A percentile compares a stretch with the other conserved stretches of the same genome.
phyloP scores from a whole-genome alignment of 2,888 invertebrate genomes.

The Capitulum mitella region DNA sequence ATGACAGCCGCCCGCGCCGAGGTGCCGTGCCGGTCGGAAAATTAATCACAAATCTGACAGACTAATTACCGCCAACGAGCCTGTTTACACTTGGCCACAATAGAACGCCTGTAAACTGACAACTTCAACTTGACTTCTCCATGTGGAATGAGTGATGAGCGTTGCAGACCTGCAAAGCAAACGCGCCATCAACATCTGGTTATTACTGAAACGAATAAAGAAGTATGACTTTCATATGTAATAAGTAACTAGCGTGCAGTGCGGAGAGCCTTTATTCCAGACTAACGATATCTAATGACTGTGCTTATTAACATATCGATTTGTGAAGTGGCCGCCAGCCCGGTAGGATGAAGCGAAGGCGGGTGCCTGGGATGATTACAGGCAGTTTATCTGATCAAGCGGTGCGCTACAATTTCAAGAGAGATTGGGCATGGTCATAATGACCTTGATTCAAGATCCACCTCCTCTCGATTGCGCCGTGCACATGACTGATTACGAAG shows the following conservation, averaged over 20 bases:
- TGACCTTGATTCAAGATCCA: neutral
- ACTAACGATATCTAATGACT: conserved; percentile 15
- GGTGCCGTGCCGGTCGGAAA: neutral
- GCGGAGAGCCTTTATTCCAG: neutral
- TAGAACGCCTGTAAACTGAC: neutral
- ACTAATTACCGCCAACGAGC: neutral
- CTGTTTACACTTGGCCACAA: conserved; percentile 13
- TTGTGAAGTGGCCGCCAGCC: neutral
- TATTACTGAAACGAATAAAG: conserved; percentile 20
- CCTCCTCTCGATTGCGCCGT: too few species aligned
- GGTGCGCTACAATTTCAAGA: neutral
- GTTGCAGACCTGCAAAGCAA: neutral
- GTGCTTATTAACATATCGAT: conserved; percentile 9
- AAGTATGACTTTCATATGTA: conserved; percentile 19
- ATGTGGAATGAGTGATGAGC: neutral
- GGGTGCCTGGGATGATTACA: neutral
- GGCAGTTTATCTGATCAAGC: neutral
- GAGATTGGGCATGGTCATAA: neutral
- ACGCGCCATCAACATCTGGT: conserved; percentile 6
- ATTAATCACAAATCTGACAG: neutral
- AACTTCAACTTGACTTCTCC: neutral
- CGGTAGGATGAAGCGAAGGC: neutral
- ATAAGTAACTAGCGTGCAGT: neutral
- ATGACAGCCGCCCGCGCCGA: too few species aligned
- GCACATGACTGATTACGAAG: too few species aligned